phyloP scores from a whole-genome alignment of 2,888 invertebrate genomes.

The Hymenopus coronatus region DNA sequence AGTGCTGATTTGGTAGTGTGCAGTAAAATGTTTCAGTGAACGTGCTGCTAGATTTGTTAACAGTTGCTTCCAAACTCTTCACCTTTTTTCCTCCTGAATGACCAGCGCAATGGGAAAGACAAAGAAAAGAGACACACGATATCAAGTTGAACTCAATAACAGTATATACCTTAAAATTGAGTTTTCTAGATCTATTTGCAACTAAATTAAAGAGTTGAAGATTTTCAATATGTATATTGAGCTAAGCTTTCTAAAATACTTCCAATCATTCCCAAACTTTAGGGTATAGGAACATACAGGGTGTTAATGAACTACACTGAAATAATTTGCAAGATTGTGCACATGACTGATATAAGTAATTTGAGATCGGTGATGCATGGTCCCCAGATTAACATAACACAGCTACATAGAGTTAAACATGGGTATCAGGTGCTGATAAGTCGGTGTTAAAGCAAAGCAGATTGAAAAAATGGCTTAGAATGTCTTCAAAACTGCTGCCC shows the following conservation, averaged over 20 bases:
- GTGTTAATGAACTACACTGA: too few relatives aligned
- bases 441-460: too few relatives aligned
- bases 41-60: constrained; percentile 31
- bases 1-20: not conserved
- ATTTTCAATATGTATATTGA: not conserved
- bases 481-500: too few relatives aligned
- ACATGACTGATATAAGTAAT: too few relatives aligned
- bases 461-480: too few relatives aligned
- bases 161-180: not conserved
- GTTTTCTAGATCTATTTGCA: not conserved
- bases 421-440: too few relatives aligned
- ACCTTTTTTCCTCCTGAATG: constrained; percentile 60
- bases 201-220: not conserved
- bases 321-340: too few relatives aligned
- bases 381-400: too few relatives aligned
- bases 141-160: not conserved
- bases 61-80: constrained; percentile 57
- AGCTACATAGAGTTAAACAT: too few relatives aligned
- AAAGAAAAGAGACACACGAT: constrained; percentile 21
- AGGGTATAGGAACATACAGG: not conserved
- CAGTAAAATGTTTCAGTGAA: constrained; percentile 1
- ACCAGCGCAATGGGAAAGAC: constrained; percentile 29
- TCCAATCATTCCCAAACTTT: not conserved
- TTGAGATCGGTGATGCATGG: too few relatives aligned
- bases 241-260: not conserved